A percentile compares a stretch with the other conserved stretches of the same genome.
Evolutionary conservation across 2,888 invertebrate genomes (phyloP).

Genomic region (Cryptus armator): DNA sequence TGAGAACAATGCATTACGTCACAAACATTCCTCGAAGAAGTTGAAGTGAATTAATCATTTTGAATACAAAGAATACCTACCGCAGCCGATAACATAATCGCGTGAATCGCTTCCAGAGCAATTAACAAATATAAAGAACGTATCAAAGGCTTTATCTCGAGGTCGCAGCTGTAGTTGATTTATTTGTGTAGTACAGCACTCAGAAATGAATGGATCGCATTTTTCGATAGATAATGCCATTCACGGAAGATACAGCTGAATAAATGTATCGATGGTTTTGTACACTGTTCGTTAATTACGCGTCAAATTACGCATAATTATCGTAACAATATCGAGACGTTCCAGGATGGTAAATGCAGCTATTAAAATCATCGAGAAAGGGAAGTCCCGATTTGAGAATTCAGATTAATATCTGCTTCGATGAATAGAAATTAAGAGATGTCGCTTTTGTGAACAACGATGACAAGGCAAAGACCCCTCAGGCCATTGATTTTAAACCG

Average conservation of each 20-base stretch:
- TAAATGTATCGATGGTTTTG: constrained; percentile 14
- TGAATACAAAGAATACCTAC: neutral
- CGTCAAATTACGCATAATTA: neutral
- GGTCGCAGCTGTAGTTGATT: neutral
- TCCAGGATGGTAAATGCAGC: neutral
- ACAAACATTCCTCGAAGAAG: neutral
- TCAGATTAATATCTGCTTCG: no score
- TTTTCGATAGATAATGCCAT: constrained; percentile 21
- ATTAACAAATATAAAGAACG: neutral
- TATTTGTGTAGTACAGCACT: neutral
- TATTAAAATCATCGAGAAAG: neutral
- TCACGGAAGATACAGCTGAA: constrained; percentile 25
- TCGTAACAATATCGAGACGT: constrained; percentile 4
- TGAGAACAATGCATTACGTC: neutral
- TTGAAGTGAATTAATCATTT: neutral
- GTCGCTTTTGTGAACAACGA: no score
- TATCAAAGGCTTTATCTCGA: neutral
- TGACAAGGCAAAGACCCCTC: no score
- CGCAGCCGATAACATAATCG: neutral
- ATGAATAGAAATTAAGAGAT: no score
- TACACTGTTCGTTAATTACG: constrained; percentile 13
- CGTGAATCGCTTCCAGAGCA: no score
- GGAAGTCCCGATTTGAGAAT: no score
- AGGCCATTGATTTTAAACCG: no score
- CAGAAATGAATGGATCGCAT: constrained; percentile 9